Conservation (phyloP, 2,888 invertebrate genomes). For the Macaria notata region DNA sequence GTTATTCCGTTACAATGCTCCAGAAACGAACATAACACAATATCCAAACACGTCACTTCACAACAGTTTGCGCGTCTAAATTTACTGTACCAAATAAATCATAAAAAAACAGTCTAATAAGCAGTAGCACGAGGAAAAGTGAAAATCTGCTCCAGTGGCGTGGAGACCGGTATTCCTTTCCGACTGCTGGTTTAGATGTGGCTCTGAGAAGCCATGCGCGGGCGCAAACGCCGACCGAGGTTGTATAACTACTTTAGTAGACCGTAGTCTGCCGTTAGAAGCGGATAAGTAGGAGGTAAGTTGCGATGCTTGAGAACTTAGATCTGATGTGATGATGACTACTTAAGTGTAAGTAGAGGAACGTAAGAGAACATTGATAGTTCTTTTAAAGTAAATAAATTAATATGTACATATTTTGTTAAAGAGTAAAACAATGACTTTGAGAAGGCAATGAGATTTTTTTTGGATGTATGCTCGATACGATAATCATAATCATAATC, state of each 20-base stretch:
- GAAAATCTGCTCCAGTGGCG: slow-evolving; percentile 41
- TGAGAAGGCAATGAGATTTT: too few relatives aligned
- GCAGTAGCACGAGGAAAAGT: slow-evolving; percentile 36
- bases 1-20: slow-evolving; percentile 1
- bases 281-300: slow-evolving; percentile 42
- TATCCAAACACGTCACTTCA: slow-evolving; percentile 8
- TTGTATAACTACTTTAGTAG: slow-evolving; percentile 45
- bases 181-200: slow-evolving; percentile 7
- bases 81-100: slow-evolving; percentile 1
- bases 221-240: slow-evolving; percentile 47
- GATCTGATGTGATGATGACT: slow-evolving; percentile 8
- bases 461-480: too few relatives aligned
- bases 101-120: slow-evolving; percentile 10
- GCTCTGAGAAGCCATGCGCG: slow-evolving; percentile 42
- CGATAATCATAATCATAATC: too few relatives aligned
- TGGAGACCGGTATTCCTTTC: slow-evolving; percentile 27
- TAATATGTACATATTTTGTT: too few relatives aligned
- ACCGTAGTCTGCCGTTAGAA: slow-evolving; percentile 24
- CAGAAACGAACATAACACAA: slow-evolving; percentile 4
- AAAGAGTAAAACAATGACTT: too few relatives aligned
- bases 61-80: neutral
- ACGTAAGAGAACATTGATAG: neutral
- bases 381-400: too few relatives aligned
- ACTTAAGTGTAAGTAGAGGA: neutral
- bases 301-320: slow-evolving; percentile 14